Base-by-base conservation (phyloP, 2,113 vertebrate genomes). In the Micronisus gabar region DNA sequence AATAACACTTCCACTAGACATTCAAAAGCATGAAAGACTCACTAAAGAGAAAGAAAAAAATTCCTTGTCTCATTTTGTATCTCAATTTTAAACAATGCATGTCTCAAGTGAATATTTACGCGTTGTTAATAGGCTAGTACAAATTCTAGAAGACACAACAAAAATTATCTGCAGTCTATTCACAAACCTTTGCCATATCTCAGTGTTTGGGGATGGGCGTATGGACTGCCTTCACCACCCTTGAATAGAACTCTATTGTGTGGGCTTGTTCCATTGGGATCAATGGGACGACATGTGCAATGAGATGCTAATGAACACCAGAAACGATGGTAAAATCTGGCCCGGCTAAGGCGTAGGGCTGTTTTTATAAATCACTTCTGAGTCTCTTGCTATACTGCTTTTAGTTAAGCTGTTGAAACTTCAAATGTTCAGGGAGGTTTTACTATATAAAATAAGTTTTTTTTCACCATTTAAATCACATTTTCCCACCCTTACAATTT, bases 241-340 rank as follows among this genome's bases (percentile, higher is more conserved):
- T 15, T 97, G 96, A 97, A 96, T 97, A 97, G 96, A 82, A 95
- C 71, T 96, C 96, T 97, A 96, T 97, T 97, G 96, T 97, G 96
- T 95, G 94, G 87, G 88, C 92, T 97, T 97, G 97, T 92, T 95
- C 95, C 95, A 95, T 63, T 84, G 94, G 95, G 95, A 97, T 97
- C 97, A 97, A 95, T 97, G 94, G 95, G 92, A 89, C 19, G 15
- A 95, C 95, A 96, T 95, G 95, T 95, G 86, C 96, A 97, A 92
- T 97, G 94, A 97, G 92, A 97, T 96, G 96, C 95, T 95, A 97
- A 97, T 97, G 95, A 97, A 92, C 83, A 61, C 43, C 90, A 97
- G 95, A 96, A 96, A 95, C 7, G 48, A 74, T 50, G 80, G 96
- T 86, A 92, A 93, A 96, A 95, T 94, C 97, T 94, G 95, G 88